Evolutionary conservation across 2,797 vertebrate genomes (phyloP), one percentile per base, ranked within the genome.

Genomic region (Enteromius argenteus): DNA sequence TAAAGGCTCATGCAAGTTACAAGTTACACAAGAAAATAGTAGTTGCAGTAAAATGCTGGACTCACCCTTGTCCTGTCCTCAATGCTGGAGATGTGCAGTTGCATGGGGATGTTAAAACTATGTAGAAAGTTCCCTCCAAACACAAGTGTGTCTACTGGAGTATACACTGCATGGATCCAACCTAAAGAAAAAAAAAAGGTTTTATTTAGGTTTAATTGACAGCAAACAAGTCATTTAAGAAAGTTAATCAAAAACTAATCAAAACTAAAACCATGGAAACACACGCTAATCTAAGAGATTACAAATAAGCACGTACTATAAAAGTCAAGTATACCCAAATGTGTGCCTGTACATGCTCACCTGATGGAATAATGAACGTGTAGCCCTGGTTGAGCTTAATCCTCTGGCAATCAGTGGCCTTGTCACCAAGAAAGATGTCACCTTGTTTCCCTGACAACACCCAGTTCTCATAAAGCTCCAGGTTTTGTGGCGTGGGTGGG

Each of bases 151-250:
- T 99, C 98, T 90, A 96, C 93, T 39, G 98, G 98, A 19, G 98
- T 99, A 90, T 98, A 99, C 37, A 99, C 98, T 0, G 98, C 98
- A 88, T 99, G 98, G 91, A 99, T 98, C 98, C 98, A 99, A 58
- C 98, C 98, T 99, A 89, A 23, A 4, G 3, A 58, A 53, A 4
- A n/a, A 4, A 13, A 60, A 60, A 14, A 2, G 2, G 0, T 58
- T 58, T 58, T 11, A 23, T 23, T 62, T 6, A 60, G 23, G 23
- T 27, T 60, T 2, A 27, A 27, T 60, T 62, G 2, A 62, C 23
- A 30, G 23, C 58, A 62, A 30, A 30, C 58, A 27, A 5, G 23
- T 30, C 2, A 62, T 14, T 62, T 30, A 27, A 23, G 56, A 27
- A 27, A 14, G 2, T 30, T 39, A 39, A 39, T 32, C 27, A 32